Base-by-base conservation (phyloP, 2,888 invertebrate genomes). In the Drosophila recens region DNA sequence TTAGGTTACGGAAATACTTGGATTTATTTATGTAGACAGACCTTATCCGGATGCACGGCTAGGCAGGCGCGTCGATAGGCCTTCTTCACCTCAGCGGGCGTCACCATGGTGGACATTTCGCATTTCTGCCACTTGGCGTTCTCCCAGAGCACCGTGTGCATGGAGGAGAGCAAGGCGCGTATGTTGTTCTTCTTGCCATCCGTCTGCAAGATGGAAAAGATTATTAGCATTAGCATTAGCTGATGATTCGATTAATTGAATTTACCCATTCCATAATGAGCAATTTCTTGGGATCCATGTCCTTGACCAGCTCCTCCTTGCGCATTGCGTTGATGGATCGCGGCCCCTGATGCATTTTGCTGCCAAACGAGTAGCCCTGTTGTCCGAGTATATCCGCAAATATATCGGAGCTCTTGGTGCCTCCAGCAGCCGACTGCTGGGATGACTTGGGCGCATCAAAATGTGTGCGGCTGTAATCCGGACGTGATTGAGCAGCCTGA, bases 11-110 rank as follows among this genome's bases (percentile, higher is more conserved):
- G 15, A 9, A 59, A 43, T 2, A 2, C 3, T 23, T 30, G 1
- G 5, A 15, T 20, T 52, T 0, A 20, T 17, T 2, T 2, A 4
- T n/a, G 13, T 52, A 51, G 34, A 76, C 84, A 89, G 93, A 98
- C 98, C 95, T 99, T 99, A 92, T 99, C 99, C 0, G 99, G 99
- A 94, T 99, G 99, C 43, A 99, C 98, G 56, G 98, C 97, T 45
- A 99, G 94, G 81, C 99, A 99, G 8, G 99, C 99, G 92, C 96
- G 97, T 58, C 98, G 94, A 92, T 99, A 99, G 82, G 96, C 95
- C 90, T 98, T 98, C 93, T 99, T 99, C 61, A 99, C 99, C 93
- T 99, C 98, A 0, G 96, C 95, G 2, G 98, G 94, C 0, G 97
- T 95, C 27, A 99, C 97, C 43, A 99, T 94, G 81, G 98, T 97